phyloP scores from a whole-genome alignment of 1,140 invertebrate species.

The Camponotus vicinus region DNA sequence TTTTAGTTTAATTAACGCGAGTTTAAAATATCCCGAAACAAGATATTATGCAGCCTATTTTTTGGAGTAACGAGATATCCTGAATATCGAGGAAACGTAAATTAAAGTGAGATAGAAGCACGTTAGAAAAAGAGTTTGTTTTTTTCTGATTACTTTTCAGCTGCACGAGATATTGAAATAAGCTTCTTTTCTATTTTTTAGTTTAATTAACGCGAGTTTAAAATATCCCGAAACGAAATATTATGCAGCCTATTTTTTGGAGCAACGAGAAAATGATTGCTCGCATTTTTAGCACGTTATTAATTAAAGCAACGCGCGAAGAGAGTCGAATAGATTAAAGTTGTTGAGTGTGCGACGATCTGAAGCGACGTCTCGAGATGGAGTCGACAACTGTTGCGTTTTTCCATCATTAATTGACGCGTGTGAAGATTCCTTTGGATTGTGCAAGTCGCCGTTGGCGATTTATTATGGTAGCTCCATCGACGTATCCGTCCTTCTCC shows the following conservation, averaged over 20 bases:
- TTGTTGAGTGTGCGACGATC: not conserved
- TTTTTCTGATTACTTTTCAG: not conserved
- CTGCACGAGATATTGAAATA: not conserved
- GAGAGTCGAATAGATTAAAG: no score
- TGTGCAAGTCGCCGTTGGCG: no score
- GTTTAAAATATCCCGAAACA: no score
- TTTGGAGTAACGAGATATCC: not conserved
- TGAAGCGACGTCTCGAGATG: constrained; percentile 22
- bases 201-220: no score
- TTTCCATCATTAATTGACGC: not conserved
- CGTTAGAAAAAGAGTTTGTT: no score
- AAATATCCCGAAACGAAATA: no score
- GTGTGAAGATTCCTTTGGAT: no score
- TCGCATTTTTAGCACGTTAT: not conserved
- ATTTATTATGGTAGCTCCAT: constrained; percentile 6
- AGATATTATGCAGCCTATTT: no score
- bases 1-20: not conserved
- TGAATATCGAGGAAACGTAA: no score
- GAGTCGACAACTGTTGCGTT: not conserved
- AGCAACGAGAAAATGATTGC: not conserved
- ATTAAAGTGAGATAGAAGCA: no score
- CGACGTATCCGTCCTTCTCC: not conserved
- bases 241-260: no score
- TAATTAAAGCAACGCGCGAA: no score
- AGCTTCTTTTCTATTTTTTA: not conserved